A percentile compares a stretch with the other conserved stretches of the same genome.
phyloP scores from a whole-genome alignment of 2,113 vertebrate genomes.

The Galeopterus variegatus region DNA sequence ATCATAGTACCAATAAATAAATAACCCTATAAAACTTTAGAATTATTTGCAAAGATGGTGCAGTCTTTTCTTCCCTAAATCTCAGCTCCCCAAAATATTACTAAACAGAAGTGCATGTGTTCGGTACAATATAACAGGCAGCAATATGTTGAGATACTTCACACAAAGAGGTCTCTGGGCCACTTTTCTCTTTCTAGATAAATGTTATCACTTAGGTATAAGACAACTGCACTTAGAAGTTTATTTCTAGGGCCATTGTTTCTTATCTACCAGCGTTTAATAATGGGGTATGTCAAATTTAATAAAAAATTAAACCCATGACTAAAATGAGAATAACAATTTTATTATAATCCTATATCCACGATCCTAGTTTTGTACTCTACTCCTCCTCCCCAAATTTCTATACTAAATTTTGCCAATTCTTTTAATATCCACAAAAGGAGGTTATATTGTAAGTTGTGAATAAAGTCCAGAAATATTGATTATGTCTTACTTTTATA shows the following conservation, averaged over 20 bases:
- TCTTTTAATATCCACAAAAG: not conserved
- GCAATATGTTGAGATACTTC: constrained; percentile 82
- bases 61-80: constrained; percentile 81
- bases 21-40: constrained; percentile 78
- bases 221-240: not conserved
- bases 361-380: not conserved
- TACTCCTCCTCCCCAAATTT: not conserved
- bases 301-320: not conserved
- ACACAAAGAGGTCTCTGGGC: constrained; percentile 82
- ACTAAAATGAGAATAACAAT: constrained; percentile 18
- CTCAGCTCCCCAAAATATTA: constrained; percentile 86
- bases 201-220: constrained; percentile 60
- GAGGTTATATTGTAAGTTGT: not conserved
- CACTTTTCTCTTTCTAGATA: constrained; percentile 67
- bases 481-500: not conserved
- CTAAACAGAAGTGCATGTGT: constrained; percentile 86
- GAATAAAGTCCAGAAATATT: constrained; percentile 44
- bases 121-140: constrained; percentile 83
- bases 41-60: constrained; percentile 69
- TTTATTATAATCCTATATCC: not conserved
- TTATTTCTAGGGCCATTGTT: not conserved
- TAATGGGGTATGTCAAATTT: not conserved
- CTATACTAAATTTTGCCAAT: not conserved
- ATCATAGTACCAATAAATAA: constrained; percentile 82
- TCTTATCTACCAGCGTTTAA: not conserved